Base-by-base conservation (phyloP, 1,140 invertebrate genomes). In the Halictus rubicundus region DNA sequence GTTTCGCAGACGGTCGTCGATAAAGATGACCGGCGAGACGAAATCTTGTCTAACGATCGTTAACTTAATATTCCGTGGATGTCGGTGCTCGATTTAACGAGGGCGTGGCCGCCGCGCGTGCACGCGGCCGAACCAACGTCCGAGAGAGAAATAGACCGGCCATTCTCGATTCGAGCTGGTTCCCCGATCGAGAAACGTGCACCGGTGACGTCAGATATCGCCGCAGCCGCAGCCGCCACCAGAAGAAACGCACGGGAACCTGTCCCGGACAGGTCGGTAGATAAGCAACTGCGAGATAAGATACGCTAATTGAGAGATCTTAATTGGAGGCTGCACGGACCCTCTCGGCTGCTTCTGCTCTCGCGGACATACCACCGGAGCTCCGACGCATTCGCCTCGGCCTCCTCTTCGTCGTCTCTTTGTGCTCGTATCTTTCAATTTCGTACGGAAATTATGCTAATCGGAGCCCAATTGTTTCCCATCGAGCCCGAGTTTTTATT, bases 251-350 rank as follows among this genome's bases (percentile, higher is more conserved):
- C 57, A 39, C 57, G 39, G 78, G 72, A 88, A 88, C 87, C 81
- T 84, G 80, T 80, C 66, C 78, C 14, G 63, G 25, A 64, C 79
- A 74, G 76, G 37, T 75, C 61, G 73, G 61, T 37, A 81, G 84
- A 87, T 87, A 87, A 87, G 78, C 68, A 84, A 86, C 84, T 49
- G 37, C 66, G 32, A 84, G 88, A 89, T 90, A 90, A 90, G 89
- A 90, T 89, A 90, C 82, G 82, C 88, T 90, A 89, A 90, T 90
- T 90, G 88, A 89, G 88, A 90, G 87, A 89, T 90, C 88, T 89
- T 90, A 90, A 90, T 90, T 90, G 84, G 87, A 81, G 68, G n/a
- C 72, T 46, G 80, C 69, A 81, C 52, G 70, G 49, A 69, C 19
- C 70, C 57, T 61, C 61, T 59, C 46, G 9, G 32, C 19, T 61